A percentile compares a stretch with the other conserved stretches of the same genome.
Evolutionary conservation across 2,797 vertebrate species (phyloP).

Genomic region (Gallinago stenura): DNA sequence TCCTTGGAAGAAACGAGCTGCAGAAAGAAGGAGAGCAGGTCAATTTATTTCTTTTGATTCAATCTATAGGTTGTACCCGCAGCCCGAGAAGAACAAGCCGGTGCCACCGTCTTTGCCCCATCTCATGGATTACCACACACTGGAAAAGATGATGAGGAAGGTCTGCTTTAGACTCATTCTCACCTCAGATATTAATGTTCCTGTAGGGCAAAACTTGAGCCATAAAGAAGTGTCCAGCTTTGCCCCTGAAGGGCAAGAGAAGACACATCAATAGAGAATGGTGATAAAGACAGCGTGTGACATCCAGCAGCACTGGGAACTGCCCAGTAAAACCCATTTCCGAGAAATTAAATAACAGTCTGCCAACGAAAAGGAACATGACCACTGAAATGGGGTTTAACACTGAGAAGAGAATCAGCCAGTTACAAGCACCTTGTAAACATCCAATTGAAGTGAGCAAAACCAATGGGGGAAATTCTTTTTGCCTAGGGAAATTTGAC

Average conservation of each 20-base stretch:
- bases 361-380: constrained; percentile 3
- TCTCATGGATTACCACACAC: background rate
- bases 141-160: background rate
- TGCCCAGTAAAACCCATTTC: constrained; percentile 27
- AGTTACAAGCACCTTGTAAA: constrained; percentile 25
- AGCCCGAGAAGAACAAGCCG: background rate
- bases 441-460: background rate
- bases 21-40: background rate
- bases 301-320: background rate
- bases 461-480: background rate
- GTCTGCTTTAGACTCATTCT: background rate
- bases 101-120: background rate
- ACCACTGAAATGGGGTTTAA: constrained; percentile 13
- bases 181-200: background rate
- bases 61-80: background rate
- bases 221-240: background rate
- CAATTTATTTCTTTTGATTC: background rate
- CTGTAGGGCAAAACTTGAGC: background rate
- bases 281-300: background rate
- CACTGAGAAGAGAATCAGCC: background rate
- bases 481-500: constrained; percentile 28
- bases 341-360: background rate
- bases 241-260: background rate
- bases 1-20: background rate
- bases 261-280: background rate